These are phyloP conservation scores for Brachyalestes nurse DNA, from an alignment of 2,797 vertebrate species.

Conservation along the genomic window DNA sequence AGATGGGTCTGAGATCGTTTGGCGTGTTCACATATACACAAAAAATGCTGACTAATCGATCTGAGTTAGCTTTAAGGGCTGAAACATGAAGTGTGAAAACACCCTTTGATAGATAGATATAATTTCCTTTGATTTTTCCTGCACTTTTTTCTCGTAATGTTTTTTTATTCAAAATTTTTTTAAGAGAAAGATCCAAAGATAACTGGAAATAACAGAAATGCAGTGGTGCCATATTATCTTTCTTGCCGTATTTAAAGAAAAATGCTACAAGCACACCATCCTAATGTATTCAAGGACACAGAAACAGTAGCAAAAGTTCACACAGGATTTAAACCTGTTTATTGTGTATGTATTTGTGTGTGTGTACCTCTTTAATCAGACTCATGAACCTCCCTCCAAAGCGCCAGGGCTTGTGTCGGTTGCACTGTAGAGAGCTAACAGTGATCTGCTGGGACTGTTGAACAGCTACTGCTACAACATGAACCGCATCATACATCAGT, in stretches of 20 bases:
- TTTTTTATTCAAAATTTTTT: too few species aligned
- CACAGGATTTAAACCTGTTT: background rate
- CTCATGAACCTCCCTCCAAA: slow-evolving; percentile 93
- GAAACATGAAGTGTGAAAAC: too few species aligned
- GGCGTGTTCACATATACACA: too few species aligned
- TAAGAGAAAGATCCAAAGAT: too few species aligned
- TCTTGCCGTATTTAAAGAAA: slow-evolving; percentile 29
- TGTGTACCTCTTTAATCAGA: slow-evolving; percentile 92
- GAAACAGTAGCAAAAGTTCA: background rate
- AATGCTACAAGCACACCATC: slow-evolving; percentile 54
- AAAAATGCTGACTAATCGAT: too few species aligned
- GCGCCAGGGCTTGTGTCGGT: slow-evolving; percentile 96
- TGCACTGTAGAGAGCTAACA: slow-evolving; percentile 95
- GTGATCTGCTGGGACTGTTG: slow-evolving; percentile 98
- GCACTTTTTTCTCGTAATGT: too few species aligned
- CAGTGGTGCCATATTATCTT: slow-evolving; percentile 5
- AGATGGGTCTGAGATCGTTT: too few species aligned
- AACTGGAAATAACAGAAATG: background rate
- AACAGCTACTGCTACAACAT: slow-evolving; percentile 94
- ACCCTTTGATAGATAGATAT: too few species aligned
- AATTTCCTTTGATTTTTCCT: too few species aligned
- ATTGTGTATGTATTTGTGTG: background rate
- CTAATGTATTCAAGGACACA: background rate
- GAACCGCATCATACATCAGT: slow-evolving; percentile 95
- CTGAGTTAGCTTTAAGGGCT: too few species aligned